phyloP scores from a whole-genome alignment of 2,113 vertebrate species.

The Corythoichthys intestinalis region DNA sequence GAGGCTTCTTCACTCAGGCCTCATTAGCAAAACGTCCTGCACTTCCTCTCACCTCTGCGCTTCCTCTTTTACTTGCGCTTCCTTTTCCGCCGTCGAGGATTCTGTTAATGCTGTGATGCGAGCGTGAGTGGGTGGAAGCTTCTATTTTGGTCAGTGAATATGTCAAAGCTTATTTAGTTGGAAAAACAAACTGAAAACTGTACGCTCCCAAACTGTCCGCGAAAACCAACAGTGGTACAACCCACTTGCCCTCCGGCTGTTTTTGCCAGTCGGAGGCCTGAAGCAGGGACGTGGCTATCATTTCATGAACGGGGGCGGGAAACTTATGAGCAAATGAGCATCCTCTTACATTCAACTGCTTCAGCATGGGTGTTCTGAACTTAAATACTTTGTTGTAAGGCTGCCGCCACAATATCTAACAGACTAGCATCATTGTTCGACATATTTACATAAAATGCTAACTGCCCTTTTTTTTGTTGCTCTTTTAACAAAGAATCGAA shows the following conservation, averaged over 20 bases:
- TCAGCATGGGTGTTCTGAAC: no score
- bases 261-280: neutral
- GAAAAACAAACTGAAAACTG: neutral
- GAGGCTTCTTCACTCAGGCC: neutral
- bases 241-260: neutral
- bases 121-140: neutral
- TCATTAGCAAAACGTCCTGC: conserved; percentile 12
- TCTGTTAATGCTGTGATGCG: neutral
- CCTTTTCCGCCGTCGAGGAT: neutral
- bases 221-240: neutral
- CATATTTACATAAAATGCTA: no score
- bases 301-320: neutral
- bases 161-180: neutral
- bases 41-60: conserved; percentile 33
- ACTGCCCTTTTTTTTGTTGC: no score
- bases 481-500: no score
- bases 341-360: neutral
- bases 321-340: neutral
- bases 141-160: neutral
- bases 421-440: no score
- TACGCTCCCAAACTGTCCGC: neutral
- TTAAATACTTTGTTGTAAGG: no score
- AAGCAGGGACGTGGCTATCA: neutral
- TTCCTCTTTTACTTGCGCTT: neutral
- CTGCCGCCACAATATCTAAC: no score